phyloP scores from a whole-genome alignment of 2,888 invertebrate species.

The Ametastegia equiseti region DNA sequence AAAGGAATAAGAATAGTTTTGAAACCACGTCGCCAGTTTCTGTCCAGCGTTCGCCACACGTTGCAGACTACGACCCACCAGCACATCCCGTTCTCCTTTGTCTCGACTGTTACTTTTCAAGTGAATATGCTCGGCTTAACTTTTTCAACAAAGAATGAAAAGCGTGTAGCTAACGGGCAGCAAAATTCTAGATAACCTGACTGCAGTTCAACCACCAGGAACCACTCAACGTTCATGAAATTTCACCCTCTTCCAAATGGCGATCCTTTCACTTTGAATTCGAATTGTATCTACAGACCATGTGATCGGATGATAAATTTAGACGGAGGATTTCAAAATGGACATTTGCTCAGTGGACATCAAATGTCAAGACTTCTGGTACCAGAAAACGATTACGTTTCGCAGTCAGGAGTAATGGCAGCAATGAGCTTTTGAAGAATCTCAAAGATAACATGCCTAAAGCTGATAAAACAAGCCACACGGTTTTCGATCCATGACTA shows the following conservation, averaged over 20 bases:
- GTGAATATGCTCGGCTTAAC: slow-evolving; percentile 57
- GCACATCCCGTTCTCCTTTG: slow-evolving; percentile 44
- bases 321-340: no score
- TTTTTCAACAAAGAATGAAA: slow-evolving; percentile 44
- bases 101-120: slow-evolving; percentile 55
- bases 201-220: neutral
- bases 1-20: slow-evolving; percentile 55
- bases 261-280: no score
- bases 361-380: no score
- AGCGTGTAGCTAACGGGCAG: slow-evolving; percentile 1
- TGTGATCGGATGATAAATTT: no score
- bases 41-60: slow-evolving; percentile 24
- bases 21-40: slow-evolving; percentile 53
- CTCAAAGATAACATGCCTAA: no score
- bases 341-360: no score
- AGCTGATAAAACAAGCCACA: neutral
- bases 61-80: slow-evolving; percentile 17
- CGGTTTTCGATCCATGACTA: slow-evolving; percentile 27
- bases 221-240: neutral
- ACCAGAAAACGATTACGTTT: no score
- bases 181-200: neutral
- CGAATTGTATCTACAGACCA: no score
- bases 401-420: no score
- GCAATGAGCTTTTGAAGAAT: no score
- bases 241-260: neutral